Conservation (phyloP, 2,797 vertebrate genomes). For the Anguilla megastoma region DNA sequence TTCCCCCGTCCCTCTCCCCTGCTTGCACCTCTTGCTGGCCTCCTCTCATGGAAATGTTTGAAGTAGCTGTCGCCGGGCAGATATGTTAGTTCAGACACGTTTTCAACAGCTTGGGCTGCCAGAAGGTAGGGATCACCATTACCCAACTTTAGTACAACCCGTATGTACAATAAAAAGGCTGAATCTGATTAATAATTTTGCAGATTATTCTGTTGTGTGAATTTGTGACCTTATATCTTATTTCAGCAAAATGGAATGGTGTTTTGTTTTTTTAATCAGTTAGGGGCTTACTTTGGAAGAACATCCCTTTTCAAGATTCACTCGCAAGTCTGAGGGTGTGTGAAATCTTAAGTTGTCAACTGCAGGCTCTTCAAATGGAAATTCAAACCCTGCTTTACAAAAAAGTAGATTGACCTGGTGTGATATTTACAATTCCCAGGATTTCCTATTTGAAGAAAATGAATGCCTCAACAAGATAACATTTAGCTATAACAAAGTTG, state of each 20-base stretch:
- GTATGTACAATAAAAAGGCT: background rate
- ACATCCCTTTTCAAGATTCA: background rate
- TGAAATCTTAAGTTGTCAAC: background rate
- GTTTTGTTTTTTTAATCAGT: background rate
- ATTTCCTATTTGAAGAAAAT: background rate
- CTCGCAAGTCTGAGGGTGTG: background rate
- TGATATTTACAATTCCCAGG: background rate
- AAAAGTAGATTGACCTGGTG: background rate
- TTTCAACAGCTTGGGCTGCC: background rate
- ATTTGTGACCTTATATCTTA: background rate
- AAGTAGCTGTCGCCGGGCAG: slow-evolving; percentile 3
- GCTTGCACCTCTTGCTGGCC: background rate
- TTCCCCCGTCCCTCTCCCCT: background rate
- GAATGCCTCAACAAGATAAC: too few species aligned
- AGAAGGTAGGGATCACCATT: background rate
- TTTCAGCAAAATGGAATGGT: background rate
- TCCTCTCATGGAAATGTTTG: background rate
- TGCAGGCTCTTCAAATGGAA: background rate
- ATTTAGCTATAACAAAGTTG: too few species aligned
- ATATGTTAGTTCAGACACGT: slow-evolving; percentile 10
- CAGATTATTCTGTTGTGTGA: background rate
- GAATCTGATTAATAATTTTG: background rate
- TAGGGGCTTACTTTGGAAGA: background rate
- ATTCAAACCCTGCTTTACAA: background rate
- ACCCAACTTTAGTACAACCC: background rate